Percentiles rank a stretch among this genome's conserved stretches.
Conservation (phyloP, 2,888 invertebrate genomes). For the Ypsolopha sequella region DNA sequence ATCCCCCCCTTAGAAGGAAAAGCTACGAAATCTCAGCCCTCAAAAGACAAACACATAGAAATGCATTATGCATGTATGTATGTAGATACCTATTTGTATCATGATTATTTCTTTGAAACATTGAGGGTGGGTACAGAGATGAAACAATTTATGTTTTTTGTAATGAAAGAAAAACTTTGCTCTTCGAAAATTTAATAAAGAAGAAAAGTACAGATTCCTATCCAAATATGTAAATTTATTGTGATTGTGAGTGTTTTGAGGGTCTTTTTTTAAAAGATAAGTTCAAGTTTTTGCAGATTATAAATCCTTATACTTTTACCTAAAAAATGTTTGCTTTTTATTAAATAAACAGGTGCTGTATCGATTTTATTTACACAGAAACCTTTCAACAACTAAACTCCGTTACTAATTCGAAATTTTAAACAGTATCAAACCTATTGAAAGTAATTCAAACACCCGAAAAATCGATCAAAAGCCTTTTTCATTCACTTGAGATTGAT, state of each 20-base stretch:
- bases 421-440: background rate
- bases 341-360: background rate
- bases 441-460: constrained; percentile 16
- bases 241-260: background rate
- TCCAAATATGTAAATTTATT: too few species aligned
- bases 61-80: background rate
- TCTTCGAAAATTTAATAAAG: too few species aligned
- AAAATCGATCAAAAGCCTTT: constrained; percentile 12
- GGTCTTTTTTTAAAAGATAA: background rate
- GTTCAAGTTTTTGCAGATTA: background rate
- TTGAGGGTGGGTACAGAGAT: background rate
- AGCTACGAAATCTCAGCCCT: background rate
- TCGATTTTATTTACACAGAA: background rate
- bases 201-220: too few species aligned
- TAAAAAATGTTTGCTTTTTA: too few species aligned
- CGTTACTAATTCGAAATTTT: too few species aligned
- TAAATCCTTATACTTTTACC: too few species aligned
- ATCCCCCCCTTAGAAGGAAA: background rate
- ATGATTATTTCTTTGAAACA: background rate
- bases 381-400: background rate
- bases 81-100: background rate
- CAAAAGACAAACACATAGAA: background rate
- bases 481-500: background rate
- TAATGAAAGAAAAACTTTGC: background rate
- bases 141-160: background rate